Conservation (phyloP, 2,113 vertebrate species). For the Corythaeola cristata region DNA sequence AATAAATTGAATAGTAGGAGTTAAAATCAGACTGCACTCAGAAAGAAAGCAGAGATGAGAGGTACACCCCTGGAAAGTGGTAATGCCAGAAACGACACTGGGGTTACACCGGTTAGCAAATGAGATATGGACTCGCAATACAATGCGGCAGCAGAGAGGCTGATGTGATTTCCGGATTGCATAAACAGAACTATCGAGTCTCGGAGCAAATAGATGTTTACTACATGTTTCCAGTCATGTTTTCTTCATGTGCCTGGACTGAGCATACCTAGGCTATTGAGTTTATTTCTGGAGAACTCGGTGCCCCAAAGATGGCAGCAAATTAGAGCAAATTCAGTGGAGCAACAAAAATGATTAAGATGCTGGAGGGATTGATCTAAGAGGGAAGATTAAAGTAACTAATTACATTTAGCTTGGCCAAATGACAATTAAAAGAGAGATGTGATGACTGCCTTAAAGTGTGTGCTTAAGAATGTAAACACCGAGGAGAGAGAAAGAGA, state of each 20-base stretch:
- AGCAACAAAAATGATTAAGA: slow-evolving; percentile 65
- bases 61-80: slow-evolving; percentile 35
- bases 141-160: not conserved
- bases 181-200: not conserved
- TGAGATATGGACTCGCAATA: not conserved
- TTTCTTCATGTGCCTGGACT: not conserved
- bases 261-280: not conserved
- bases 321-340: slow-evolving; percentile 61
- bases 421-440: slow-evolving; percentile 56
- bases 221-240: not conserved
- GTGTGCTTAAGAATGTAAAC: slow-evolving; percentile 53
- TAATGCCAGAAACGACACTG: not conserved
- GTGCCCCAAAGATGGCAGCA: slow-evolving; percentile 60
- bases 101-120: not conserved
- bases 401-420: slow-evolving; percentile 69
- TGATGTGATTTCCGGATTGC: not conserved
- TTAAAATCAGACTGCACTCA: slow-evolving; percentile 32
- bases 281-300: slow-evolving; percentile 3
- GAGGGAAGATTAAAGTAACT: slow-evolving; percentile 63
- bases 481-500: not conserved
- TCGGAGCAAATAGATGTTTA: not conserved
- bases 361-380: slow-evolving; percentile 62
- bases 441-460: slow-evolving; percentile 51
- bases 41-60: slow-evolving; percentile 52
- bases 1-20: slow-evolving; percentile 64